A percentile compares a stretch with the other conserved stretches of the same genome.
Evolutionary conservation across 2,888 invertebrate species (phyloP).

Genomic region (Rhamnusium bicolor): DNA sequence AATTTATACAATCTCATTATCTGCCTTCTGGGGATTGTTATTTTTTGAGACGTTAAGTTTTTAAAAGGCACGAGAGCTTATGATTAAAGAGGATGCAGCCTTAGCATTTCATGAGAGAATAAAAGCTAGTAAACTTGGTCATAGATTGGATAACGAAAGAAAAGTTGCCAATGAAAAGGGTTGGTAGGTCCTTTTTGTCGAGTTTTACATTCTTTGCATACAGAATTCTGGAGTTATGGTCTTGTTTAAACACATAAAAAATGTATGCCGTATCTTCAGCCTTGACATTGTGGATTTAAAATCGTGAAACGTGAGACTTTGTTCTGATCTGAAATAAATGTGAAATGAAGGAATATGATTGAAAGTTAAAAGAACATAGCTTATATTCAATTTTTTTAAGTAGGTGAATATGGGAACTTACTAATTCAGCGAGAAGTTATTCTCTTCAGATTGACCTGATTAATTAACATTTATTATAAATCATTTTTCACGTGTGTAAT

Average conservation of each 20-base stretch:
- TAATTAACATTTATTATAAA: too few relatives aligned
- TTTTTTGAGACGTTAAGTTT: background rate
- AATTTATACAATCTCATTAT: background rate
- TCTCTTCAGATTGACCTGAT: too few relatives aligned
- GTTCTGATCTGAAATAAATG: background rate
- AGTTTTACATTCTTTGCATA: slow-evolving; percentile 12
- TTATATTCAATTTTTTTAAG: background rate
- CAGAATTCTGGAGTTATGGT: background rate
- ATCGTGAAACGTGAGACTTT: background rate
- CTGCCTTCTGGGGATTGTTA: background rate
- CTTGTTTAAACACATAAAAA: slow-evolving; percentile 16
- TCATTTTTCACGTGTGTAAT: too few relatives aligned
- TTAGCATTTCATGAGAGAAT: background rate
- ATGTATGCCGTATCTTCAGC: background rate
- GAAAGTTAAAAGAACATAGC: background rate
- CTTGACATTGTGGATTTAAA: slow-evolving; percentile 2
- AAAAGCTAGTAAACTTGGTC: background rate
- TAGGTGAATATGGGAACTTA: background rate
- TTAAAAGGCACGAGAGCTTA: background rate
- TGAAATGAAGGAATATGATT: background rate
- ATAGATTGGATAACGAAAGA: background rate
- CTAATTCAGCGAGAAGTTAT: too few relatives aligned
- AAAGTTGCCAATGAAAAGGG: background rate
- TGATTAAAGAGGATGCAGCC: background rate
- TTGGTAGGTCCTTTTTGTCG: background rate